phyloP scores from a whole-genome alignment of 2,888 invertebrate genomes.

The Thumatha senex region DNA sequence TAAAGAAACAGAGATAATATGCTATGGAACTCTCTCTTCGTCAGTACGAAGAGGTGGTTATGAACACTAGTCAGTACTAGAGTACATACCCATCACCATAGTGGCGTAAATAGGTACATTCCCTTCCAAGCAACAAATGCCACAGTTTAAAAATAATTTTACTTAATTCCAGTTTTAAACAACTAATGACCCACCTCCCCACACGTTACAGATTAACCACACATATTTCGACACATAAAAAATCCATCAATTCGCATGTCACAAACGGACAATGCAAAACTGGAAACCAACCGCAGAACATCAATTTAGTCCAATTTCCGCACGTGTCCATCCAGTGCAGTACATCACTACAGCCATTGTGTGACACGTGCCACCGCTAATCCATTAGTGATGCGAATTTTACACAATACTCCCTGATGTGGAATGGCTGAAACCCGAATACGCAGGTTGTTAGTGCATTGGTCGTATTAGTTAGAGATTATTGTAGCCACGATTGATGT shows the following conservation, averaged over 20 bases:
- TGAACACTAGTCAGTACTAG: no score
- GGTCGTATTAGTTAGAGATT: constrained; percentile 9
- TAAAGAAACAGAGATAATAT: no score
- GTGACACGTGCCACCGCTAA: constrained; percentile 56
- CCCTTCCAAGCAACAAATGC: no score
- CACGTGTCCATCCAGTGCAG: constrained; percentile 41
- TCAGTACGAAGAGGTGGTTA: no score
- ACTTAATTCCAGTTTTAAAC: not conserved
- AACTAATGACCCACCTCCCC: not conserved
- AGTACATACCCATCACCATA: no score
- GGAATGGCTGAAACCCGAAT: constrained; percentile 38
- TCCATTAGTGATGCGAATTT: constrained; percentile 75
- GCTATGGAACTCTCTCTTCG: no score
- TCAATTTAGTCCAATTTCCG: constrained; percentile 54
- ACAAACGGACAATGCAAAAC: constrained; percentile 35
- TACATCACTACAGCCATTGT: constrained; percentile 40
- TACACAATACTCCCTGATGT: constrained; percentile 61
- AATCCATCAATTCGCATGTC: constrained; percentile 27
- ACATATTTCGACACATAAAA: constrained; percentile 12
- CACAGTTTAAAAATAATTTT: no score
- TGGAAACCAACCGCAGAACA: constrained; percentile 40
- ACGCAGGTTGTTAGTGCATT: constrained; percentile 39
- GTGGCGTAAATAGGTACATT: no score
- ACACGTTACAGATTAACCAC: not conserved
- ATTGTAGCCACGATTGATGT: not conserved